A percentile compares a stretch with the other conserved stretches of the same genome.
Conservation (phyloP, 2,113 vertebrate species). For the Sitta europaea region DNA sequence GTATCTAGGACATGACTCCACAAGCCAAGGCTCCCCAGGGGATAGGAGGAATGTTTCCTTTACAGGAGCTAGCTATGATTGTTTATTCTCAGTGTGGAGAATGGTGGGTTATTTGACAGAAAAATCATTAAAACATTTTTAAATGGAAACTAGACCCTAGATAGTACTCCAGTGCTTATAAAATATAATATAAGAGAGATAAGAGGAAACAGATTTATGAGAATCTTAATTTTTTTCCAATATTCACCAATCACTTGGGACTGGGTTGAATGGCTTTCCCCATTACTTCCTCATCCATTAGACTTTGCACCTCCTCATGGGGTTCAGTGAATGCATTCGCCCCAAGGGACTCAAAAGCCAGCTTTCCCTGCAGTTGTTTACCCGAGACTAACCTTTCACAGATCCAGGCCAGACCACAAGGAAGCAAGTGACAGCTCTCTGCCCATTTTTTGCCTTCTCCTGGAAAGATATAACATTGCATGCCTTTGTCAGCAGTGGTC, state of each 20-base stretch:
- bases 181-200: neutral
- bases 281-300: neutral
- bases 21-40: neutral
- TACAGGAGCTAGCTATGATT: neutral
- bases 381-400: neutral
- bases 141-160: neutral
- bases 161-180: neutral
- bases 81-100: neutral
- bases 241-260: neutral
- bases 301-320: neutral
- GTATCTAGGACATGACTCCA: neutral
- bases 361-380: neutral
- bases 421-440: neutral
- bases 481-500: neutral
- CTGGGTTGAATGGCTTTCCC: neutral
- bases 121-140: neutral
- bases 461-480: neutral
- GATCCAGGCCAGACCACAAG: slow-evolving; percentile 3
- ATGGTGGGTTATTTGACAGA: neutral
- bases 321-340: neutral
- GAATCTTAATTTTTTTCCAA: neutral
- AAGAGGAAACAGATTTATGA: neutral
- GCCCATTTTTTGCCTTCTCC: neutral
- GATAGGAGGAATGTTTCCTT: neutral
- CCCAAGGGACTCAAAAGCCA: neutral